Base-by-base conservation (phyloP, 1,140 invertebrate species). In the Drosophila repleta region DNA sequence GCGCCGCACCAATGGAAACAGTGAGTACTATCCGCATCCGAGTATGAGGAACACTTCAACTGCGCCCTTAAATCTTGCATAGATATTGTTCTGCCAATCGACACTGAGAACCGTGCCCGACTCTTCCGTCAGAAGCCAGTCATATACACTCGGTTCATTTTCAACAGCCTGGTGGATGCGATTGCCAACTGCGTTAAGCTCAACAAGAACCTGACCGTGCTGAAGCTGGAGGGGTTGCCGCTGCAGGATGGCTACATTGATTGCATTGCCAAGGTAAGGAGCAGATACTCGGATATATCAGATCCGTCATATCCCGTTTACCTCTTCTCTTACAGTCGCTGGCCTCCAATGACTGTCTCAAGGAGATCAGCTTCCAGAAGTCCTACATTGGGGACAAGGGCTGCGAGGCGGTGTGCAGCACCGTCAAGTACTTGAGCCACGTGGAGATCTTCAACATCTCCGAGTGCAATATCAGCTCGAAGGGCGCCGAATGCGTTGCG, bases 181-280 rank as follows among this genome's bases (percentile, higher is more conserved):
- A 71, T 95, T 1, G 87, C 90, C 1, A 92, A 93, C 52, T 93
- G 93, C 46, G 56, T 94, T 0, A 88, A 92, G 37, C 91, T 92
- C 35, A 94, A 94, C 0, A 74, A 90, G 4, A 92, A 91, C 45
- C 71, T 95, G 1, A 93, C 92, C 0, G 91, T 91, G 2, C 79
- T 95, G 0, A 94, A 94, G 46, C 84, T 95, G 11, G 94, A 95
- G 75, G 94, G 94, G 0, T 87, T 95, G 13, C 94, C 94, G 0
- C 70, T 95, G 6, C 93, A 93, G 1, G 79, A 90, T 4, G 92
- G 94, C 46, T 94, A 94, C 65, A 76, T 95, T 8, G 93, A 93
- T 2, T 90, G 92, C 0, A 90, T 95, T 53, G 90, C 90, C n/a
- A 87, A 91, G 85, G 90, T 91, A 64, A 32, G 5, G 2, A 10